Base-by-base conservation (phyloP, 2,113 vertebrate species). In the Melozone crissalis region DNA sequence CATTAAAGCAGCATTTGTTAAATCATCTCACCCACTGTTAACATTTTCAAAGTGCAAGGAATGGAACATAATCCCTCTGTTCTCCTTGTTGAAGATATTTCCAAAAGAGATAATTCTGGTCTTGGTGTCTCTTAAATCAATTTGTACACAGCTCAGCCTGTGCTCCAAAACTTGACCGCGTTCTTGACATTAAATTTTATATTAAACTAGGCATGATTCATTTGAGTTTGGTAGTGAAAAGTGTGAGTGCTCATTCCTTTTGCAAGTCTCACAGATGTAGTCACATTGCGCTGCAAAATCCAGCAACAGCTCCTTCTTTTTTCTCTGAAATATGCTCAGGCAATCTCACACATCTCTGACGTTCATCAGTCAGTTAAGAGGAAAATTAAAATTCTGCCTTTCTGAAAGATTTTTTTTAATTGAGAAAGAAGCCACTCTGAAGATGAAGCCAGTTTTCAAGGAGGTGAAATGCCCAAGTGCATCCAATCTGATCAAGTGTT, bases 1-100 rank as follows among this genome's bases (percentile, higher is more conserved):
- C 97, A 97, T 98, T 97, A 97, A 93, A 94, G 61, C 69, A 81
- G 74, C 77, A 83, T 95, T 95, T 82, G 73, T 89, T 94, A 84
- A 94, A 94, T 75, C n/a, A 23, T 39, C 55, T 90, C 51, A 65
- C 21, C 52, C 84, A 49, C 55, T 11, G 23, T 81, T 86, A 78
- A 69, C 78, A 72, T 92, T 89, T 91, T 52, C 21, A 9, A 66
- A 86, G 80, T 55, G 21, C 55, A 73, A 41, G 35, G 46, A 93
- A 76, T n/a, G 46, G 77, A 84, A 65, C 47, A 12, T 31, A 89
- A 78, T 84, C 44, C n/a, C 18, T 72, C 43, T 66, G 19, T 80
- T 93, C 58, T 68, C 30, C 33, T 90, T 41, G 54, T 3, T 88
- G 87, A 83, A 89, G 67, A n/a, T 57, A 55, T 55, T 94, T 86